Base-by-base conservation (phyloP, 2,888 invertebrate genomes). In the Elmis aenea region DNA sequence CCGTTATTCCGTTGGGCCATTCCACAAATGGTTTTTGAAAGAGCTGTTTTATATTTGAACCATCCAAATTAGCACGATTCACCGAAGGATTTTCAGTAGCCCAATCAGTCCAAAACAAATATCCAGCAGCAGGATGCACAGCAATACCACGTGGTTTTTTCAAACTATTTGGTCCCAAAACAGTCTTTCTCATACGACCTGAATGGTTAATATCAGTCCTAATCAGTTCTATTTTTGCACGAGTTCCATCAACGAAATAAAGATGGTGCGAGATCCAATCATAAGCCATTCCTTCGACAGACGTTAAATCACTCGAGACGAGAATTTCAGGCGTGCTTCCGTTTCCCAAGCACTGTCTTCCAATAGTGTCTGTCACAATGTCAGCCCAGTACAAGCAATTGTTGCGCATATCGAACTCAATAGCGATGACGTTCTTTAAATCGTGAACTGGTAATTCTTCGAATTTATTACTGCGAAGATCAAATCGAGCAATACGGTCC, bases 331-430 rank as follows among this genome's bases (percentile, higher is more conserved):
- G 75, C 5, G 72, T 75, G 21, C 53, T 60, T 3, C 85, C 85
- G 53, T 81, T 77, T 11, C 60, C 58, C 49, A 88, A 77, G 58
- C 86, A 86, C 53, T 86, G 84, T 9, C 86, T 72, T 40, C 80
- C 81, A 43, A 92, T 89, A 12, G 80, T 81, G 53, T 89, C 85
- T 5, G 78, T 69, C 31, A 83, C 80, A 39, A 87, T 86, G 59
- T 92, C 91, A 1, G 89, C 89, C 86, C 89, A 93, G 63, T 85
- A 93, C 1, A 93, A 73, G 59, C 90, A 90, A 56, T 90, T 88
- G 49, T 84, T 83, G 41, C 74, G 75, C 68, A 88, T 75, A 60
- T 93, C 90, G 59, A 84, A 93, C 59, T 92, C 92, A 10, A 92
- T 77, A 0, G 91, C 86, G 25, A 89, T 85, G 0, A 89, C 88